Percentiles rank a stretch among this genome's conserved stretches.
Evolutionary conservation across 2,888 invertebrate species (phyloP).

Genomic region (Camptogramma bilineatum): DNA sequence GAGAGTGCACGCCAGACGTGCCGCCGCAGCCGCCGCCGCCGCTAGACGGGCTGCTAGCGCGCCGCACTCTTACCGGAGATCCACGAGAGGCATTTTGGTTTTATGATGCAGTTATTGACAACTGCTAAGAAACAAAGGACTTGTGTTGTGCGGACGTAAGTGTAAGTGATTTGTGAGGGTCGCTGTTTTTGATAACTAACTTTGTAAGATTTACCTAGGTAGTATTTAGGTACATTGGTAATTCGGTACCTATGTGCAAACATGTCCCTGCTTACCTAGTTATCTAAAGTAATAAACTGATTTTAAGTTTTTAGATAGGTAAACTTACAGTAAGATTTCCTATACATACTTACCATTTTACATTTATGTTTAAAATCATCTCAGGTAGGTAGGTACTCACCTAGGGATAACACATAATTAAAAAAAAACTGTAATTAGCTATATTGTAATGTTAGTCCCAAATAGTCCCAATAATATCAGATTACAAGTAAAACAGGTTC

Average conservation of each 20-base stretch:
- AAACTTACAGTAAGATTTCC: too few species aligned
- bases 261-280: background rate
- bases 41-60: conserved; percentile 50
- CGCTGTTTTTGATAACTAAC: background rate
- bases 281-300: background rate
- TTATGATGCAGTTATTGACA: conserved; percentile 52
- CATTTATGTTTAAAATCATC: background rate
- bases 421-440: too few species aligned
- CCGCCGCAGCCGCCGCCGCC: conserved; percentile 67
- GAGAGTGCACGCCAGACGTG: conserved; percentile 91
- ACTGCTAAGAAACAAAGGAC: conserved; percentile 9
- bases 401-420: too few species aligned
- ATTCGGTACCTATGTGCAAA: background rate
- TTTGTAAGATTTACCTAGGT: background rate
- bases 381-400: background rate
- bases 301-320: background rate
- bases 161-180: conserved; percentile 5
- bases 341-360: background rate
- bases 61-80: conserved; percentile 48
- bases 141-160: conserved; percentile 29
- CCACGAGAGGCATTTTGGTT: conserved; percentile 58
- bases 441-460: too few species aligned
- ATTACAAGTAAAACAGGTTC: too few species aligned
- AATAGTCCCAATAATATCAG: too few species aligned
- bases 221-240: background rate